Evolutionary conservation across 2,888 invertebrate species (phyloP).

Genomic region (Apeira syringaria): DNA sequence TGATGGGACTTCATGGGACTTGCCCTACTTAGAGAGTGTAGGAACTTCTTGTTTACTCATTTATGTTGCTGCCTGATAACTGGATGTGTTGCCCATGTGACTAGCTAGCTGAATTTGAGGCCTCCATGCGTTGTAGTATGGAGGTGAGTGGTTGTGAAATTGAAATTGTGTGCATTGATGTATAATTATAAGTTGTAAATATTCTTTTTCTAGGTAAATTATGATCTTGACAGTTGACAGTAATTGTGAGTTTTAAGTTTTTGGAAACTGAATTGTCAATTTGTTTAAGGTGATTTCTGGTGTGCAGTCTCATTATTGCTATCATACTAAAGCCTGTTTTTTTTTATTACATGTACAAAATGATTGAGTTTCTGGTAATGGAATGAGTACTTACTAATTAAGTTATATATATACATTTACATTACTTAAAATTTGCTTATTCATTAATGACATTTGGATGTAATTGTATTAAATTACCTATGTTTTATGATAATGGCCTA

Average conservation of each 20-base stretch:
- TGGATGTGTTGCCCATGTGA: conserved; percentile 36
- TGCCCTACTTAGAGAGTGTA: conserved; percentile 29
- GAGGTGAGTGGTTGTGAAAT: conserved; percentile 40
- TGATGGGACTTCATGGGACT: conserved; percentile 40
- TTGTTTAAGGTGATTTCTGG: no score
- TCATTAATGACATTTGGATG: no score
- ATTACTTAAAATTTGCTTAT: no score
- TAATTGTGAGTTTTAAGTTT: conserved; percentile 75
- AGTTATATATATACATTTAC: no score
- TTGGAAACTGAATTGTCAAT: no score
- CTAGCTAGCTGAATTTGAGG: conserved; percentile 42
- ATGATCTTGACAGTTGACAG: conserved; percentile 43
- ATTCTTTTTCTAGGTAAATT: conserved; percentile 62
- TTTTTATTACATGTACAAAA: no score
- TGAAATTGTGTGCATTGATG: conserved; percentile 36
- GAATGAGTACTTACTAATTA: no score
- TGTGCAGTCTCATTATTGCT: conserved; percentile 25
- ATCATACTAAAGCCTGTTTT: conserved; percentile 4
- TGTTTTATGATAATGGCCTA: no score
- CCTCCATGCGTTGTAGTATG: conserved; percentile 72
- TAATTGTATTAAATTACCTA: no score
- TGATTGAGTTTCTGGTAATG: no score
- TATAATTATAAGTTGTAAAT: conserved; percentile 71
- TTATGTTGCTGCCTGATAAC: conserved; percentile 49
- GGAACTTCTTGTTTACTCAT: conserved; percentile 39